Evolutionary conservation across 64 coral and sea anemone genomes (phyloP), one percentile per base, ranked within the genome.

Genomic region (Actinia tenebrosa): DNA sequence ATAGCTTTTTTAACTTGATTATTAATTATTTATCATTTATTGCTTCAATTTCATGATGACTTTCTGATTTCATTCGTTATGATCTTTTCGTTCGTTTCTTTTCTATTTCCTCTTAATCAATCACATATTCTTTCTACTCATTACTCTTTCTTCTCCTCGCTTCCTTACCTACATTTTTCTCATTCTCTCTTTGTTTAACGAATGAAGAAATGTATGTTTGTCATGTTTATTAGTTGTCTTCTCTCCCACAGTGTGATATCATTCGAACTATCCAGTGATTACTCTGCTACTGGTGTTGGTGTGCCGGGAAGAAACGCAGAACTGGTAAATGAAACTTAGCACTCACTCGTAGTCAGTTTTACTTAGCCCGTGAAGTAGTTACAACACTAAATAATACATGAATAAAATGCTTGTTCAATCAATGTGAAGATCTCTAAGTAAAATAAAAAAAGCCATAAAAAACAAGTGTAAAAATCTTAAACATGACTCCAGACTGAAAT

Each of bases 191-290:
- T 16, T 26, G 53, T 46, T 8, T 71, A 77, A 71, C 26, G 5
- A 79, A 43, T 4, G n/a, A 23, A 3, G 8, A 79, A 17, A 13
- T 23, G 44, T 78, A 56, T 20, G 80, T 18, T 83, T 77, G 46
- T 56, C 9, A 45, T 50, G 18, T 16, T 7, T 77, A 30, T 20
- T 79, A 1, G 10, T 80, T 25, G 50, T 53, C 17, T 60, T 87
- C 8, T 61, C 75, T 56, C 79, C 25, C 52, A 20, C 56, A 96
- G 94, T 8, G 88, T 96, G 47, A 81, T 85, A 30, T 87, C 79
- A 52, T 93, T 96, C 86, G 91, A 96, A 22, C 86, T 96, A 10
- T 96, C 94, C 58, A 93, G 86, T 85, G 94, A 96, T 59, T 96
- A 93, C 64, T 84, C 94, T 71, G 91, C 94, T 22, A 88, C 91